phyloP scores from a whole-genome alignment of 2,888 invertebrate genomes.

The Arctia plantaginis region DNA sequence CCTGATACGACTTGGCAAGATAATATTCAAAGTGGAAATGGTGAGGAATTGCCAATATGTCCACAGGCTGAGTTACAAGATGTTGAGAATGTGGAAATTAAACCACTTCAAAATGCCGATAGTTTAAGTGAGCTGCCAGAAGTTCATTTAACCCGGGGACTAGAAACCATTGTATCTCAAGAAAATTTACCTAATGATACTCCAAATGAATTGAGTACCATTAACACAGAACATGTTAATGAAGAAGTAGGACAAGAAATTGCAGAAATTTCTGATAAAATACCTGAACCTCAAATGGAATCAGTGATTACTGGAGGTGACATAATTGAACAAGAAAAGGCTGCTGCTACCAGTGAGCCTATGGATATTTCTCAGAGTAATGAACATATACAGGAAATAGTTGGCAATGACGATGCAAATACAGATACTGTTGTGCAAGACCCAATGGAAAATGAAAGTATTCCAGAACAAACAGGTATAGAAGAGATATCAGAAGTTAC shows the following conservation, averaged over 20 bases:
- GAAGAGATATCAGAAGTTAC: constrained; percentile 6
- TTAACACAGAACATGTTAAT: constrained; percentile 30
- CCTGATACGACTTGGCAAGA: constrained; percentile 71
- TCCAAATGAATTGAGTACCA: constrained; percentile 24
- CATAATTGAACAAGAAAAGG: constrained; percentile 25
- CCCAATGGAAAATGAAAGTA: constrained; percentile 24
- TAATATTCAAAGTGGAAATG: constrained; percentile 57
- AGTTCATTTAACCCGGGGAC: constrained; percentile 52
- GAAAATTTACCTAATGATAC: constrained; percentile 33
- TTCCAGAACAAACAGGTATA: constrained; percentile 18
- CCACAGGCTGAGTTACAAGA: constrained; percentile 51
- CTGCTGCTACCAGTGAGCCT: constrained; percentile 17
- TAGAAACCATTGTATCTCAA: constrained; percentile 43
- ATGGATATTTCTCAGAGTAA: constrained; percentile 17
- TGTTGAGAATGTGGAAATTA: constrained; percentile 41
- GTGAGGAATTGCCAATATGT: constrained; percentile 53
- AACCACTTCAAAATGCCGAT: constrained; percentile 37
- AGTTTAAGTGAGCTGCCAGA: constrained; percentile 60
- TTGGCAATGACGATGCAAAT: constrained; percentile 19
- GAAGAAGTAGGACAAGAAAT: constrained; percentile 26
- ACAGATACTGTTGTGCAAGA: constrained; percentile 20
- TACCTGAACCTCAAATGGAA: constrained; percentile 16
- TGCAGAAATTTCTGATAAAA: constrained; percentile 16
- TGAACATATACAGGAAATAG: constrained; percentile 29
- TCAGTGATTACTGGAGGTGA: constrained; percentile 5